phyloP scores from a whole-genome alignment of 2,113 vertebrate species.

The Plecotus auritus region DNA sequence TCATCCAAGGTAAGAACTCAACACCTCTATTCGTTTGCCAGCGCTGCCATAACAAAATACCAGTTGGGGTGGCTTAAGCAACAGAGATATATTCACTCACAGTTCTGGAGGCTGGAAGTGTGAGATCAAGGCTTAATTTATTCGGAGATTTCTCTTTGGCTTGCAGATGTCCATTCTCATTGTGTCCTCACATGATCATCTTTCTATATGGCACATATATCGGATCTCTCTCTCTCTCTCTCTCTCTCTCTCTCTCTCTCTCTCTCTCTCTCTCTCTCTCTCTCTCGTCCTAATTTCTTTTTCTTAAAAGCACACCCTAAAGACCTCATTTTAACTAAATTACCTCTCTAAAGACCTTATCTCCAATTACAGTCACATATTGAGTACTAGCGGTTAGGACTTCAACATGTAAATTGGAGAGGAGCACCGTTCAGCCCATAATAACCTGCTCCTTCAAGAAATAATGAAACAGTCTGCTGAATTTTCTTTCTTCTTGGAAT shows the following conservation, averaged over 20 bases:
- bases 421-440: neutral
- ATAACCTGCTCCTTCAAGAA: neutral
- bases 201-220: neutral
- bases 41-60: neutral
- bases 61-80: neutral
- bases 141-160: neutral
- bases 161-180: neutral
- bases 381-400: neutral
- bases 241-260: too few relatives aligned
- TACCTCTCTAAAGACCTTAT: neutral
- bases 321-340: neutral
- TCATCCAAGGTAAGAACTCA: constrained; percentile 87
- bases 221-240: neutral
- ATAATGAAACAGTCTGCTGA: neutral
- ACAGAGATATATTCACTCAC: neutral
- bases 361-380: neutral
- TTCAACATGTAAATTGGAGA: neutral
- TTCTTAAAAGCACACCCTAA: neutral
- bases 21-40: neutral
- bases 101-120: neutral
- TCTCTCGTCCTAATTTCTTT: neutral
- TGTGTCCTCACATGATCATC: neutral
- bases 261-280: neutral
- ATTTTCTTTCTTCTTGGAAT: neutral
- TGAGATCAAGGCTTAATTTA: neutral